Evolutionary conservation across 2,113 vertebrate genomes (phyloP).

Genomic region (Equus przewalskii): DNA sequence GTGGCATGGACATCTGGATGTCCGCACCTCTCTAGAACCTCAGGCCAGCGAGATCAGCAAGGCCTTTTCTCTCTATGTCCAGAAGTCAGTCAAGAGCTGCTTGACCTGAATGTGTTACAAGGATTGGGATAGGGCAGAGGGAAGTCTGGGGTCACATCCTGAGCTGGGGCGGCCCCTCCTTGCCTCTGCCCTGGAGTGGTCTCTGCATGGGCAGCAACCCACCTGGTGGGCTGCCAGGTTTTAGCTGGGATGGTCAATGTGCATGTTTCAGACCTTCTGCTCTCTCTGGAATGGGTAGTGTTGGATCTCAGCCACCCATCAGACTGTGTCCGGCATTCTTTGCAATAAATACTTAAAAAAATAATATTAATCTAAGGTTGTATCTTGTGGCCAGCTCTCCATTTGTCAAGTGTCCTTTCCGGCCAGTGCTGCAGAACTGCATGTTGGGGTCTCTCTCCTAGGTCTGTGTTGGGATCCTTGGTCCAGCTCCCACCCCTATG

Average conservation of each 20-base stretch:
- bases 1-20: not conserved
- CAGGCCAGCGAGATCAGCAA: not conserved
- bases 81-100: not conserved
- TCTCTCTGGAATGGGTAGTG: not conserved
- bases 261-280: not conserved
- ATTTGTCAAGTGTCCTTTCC: not conserved
- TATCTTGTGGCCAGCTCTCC: not conserved
- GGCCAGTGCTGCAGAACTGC: not conserved
- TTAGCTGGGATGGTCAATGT: not conserved
- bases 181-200: not conserved
- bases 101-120: not conserved
- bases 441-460: not conserved
- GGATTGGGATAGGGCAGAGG: not conserved
- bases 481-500: not conserved
- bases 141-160: not conserved
- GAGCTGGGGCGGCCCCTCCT: no score
- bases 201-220: not conserved
- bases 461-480: not conserved
- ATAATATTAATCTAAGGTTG: not conserved
- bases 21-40: not conserved
- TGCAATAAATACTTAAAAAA: constrained; percentile 72
- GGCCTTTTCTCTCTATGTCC: not conserved
- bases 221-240: not conserved
- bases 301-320: not conserved
- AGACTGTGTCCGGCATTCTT: constrained; percentile 62